Evolutionary conservation across 2,113 vertebrate species (phyloP).

Genomic region (Chascanopsetta lugubris): DNA sequence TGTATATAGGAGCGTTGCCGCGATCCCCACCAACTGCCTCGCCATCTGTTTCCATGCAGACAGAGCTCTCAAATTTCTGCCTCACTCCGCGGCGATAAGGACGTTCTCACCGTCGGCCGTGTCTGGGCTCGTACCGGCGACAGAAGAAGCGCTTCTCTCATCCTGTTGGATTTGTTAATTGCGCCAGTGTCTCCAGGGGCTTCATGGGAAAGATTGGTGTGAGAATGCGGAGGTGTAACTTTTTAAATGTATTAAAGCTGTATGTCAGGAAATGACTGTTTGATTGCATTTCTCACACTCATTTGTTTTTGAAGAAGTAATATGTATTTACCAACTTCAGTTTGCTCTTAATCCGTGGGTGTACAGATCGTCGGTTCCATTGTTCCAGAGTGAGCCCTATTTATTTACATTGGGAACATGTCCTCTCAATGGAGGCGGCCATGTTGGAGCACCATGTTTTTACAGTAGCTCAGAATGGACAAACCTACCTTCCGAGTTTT

Average conservation of each 20-base stretch:
- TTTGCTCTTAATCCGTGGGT: background rate
- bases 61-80: conserved; percentile 48
- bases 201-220: conserved; percentile 24
- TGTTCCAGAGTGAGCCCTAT: no score
- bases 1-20: conserved; percentile 58
- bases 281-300: background rate
- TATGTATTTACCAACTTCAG: conserved; percentile 15
- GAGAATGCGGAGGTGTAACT: conserved; percentile 19
- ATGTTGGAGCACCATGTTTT: no score
- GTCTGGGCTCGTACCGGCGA: conserved; percentile 53
- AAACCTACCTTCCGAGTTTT: background rate
- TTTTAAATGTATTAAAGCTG: conserved; percentile 50
- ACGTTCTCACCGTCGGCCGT: conserved; percentile 52
- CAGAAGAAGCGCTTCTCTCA: conserved; percentile 53
- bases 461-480: no score
- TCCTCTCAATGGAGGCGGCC: no score
- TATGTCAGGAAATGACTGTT: conserved; percentile 42
- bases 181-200: conserved; percentile 39
- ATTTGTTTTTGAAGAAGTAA: background rate
- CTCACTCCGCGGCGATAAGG: conserved; percentile 56
- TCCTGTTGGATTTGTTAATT: conserved; percentile 60
- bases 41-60: conserved; percentile 77
- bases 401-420: no score
- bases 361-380: no score
- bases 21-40: conserved; percentile 79